Base-by-base conservation (phyloP, 92 coral and sea anemone genomes). In the Epizoanthus fatuus region DNA sequence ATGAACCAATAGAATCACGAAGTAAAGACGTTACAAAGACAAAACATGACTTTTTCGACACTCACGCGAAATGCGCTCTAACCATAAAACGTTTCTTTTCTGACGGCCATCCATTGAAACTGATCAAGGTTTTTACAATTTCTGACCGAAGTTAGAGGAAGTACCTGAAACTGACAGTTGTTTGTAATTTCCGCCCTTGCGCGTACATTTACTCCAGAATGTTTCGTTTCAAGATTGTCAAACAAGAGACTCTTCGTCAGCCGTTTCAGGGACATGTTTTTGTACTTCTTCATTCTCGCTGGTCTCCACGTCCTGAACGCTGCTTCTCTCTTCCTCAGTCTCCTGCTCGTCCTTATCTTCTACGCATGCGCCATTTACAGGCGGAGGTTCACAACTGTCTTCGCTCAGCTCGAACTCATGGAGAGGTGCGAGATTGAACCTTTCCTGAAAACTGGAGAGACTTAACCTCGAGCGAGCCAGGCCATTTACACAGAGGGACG, bases 251-350 rank as follows among this genome's bases (percentile, higher is more conserved):
- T 66, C 72, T 0, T 32, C 40, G 19, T 25, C 38, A 12, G 22
- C 29, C 2, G 47, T 37, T 16, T 14, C 49, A 66, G 72, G 29
- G 2, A 32, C 72, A 66, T 15, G 45, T 10, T 64, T 25, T 37
- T 16, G n/a, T 66, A 32, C 47, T 10, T 14, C 72, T 37, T 63
- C 69, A 29, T 19, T 1, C 5, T 63, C 69, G 20, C 42, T 15
- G 40, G 49, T 2, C 10, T 66, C 72, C 19, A 37, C 47, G 3
- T 66, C 72, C 9, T 66, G 72, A 2, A 66, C 20, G n/a, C 72
- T 66, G 3, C 72, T 66, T 35, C 49, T 66, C 45, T 38, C 72
- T 37, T 66, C 72, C 22, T 66, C 72, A 38, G 72, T 66, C 72
- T 66, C 72, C 19, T 66, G 72, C 40, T 66, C 72, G 47, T 37